A percentile compares a stretch with the other conserved stretches of the same genome.
phyloP scores from a whole-genome alignment of 2,113 vertebrate species.

The Anser brachyrhynchus region DNA sequence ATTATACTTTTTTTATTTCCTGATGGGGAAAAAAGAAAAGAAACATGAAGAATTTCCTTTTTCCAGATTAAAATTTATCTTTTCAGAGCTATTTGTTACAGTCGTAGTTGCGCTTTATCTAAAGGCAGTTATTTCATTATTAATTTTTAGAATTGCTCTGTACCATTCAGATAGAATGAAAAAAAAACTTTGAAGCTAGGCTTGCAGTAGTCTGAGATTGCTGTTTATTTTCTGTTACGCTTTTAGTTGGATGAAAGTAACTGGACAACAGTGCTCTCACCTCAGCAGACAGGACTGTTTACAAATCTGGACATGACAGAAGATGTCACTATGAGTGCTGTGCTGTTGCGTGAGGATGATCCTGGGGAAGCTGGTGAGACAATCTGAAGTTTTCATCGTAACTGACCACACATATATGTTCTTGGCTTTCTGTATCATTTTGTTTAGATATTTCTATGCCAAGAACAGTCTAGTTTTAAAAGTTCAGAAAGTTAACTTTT shows the following conservation, averaged over 20 bases:
- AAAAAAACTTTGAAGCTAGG: neutral
- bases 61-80: neutral
- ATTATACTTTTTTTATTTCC: neutral
- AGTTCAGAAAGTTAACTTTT: neutral
- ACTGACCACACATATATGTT: neutral
- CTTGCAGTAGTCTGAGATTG: neutral
- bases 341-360: slow-evolving; percentile 92
- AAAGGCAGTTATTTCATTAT: neutral
- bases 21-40: neutral
- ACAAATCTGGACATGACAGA: slow-evolving; percentile 81
- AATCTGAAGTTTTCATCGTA: neutral
- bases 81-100: neutral
- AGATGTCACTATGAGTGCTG: slow-evolving; percentile 86
- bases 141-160: neutral
- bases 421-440: neutral
- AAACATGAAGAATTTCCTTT: neutral
- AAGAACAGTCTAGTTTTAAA: neutral
- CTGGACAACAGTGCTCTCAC: slow-evolving; percentile 84
- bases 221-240: neutral
- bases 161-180: neutral
- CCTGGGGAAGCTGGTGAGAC: slow-evolving; percentile 91
- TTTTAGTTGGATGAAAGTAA: slow-evolving; percentile 86
- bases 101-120: neutral
- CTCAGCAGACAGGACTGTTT: slow-evolving; percentile 75
- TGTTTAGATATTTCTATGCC: neutral